Base-by-base conservation (phyloP, 2,888 invertebrate species). In the Melanostoma scalare region DNA sequence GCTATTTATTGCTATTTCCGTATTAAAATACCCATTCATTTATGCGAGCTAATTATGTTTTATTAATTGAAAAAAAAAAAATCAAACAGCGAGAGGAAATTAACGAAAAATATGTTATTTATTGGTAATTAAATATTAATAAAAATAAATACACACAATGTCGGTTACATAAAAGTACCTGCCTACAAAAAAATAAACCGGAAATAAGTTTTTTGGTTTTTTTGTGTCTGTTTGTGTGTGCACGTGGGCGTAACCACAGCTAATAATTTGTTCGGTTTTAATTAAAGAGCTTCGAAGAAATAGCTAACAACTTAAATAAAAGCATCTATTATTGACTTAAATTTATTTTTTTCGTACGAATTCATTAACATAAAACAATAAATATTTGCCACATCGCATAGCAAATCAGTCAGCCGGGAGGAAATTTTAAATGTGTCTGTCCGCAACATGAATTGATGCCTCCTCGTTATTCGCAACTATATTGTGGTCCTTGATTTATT, bases 1-100 rank as follows among this genome's bases (percentile, higher is more conserved):
- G 60, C 44, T 73, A 67, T 73, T 61, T 68, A 53, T 10, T 56
- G 58, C 71, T 53, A 56, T 36, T 20, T 65, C 63, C 58, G 38
- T 46, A 73, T 58, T 42, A 52, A 77, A 60, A 55, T 33, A 48
- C n/a, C 38, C 55, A 71, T 72, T 35, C 55, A 71, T 72, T 61
- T 38, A 55, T 44, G 55, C 10, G 9, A 56, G 36, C 65, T 84
- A 84, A 79, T 75, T 79, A 50, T 53, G 79, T 48, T 74, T 79
- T 71, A 67, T 67, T 71, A 79, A 67, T 56, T 55, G 63, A 67
- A 65, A 53, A 8, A 38, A 60, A 69, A 67, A 65, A 53, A 8
- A 38, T 40, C 33, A 63, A 72, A 77, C 38, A 52, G 6, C 6
- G 36, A 44, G 31, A 31, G 30, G 42, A 50, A 46, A 38, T 36